Evolutionary conservation across 2,888 invertebrate genomes (phyloP).

Genomic region (Trichogramma evanescens): DNA sequence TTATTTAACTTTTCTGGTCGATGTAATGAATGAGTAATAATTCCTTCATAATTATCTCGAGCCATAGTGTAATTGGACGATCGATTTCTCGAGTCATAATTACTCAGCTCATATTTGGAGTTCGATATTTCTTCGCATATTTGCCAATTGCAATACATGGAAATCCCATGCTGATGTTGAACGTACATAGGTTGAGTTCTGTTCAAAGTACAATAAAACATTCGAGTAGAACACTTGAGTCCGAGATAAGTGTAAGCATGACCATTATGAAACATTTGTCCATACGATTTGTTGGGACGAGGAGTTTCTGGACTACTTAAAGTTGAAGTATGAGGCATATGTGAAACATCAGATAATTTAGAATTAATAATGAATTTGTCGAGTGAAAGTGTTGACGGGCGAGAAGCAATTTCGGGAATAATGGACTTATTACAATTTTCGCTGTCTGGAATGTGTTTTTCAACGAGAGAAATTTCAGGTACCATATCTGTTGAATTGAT

Average conservation of each 20-base stretch:
- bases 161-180: slow-evolving; percentile 78
- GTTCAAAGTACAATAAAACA: slow-evolving; percentile 88
- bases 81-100: slow-evolving; percentile 74
- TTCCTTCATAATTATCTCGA: slow-evolving; percentile 56
- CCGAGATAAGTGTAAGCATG: slow-evolving; percentile 88
- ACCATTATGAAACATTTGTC: slow-evolving; percentile 81
- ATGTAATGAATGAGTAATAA: slow-evolving; percentile 61
- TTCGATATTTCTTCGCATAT: slow-evolving; percentile 48
- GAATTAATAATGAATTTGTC: no score
- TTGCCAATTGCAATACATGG: slow-evolving; percentile 97
- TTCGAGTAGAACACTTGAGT: slow-evolving; percentile 81
- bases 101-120: slow-evolving; percentile 39
- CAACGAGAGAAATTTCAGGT: no score
- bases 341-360: no score
- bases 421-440: no score
- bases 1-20: slow-evolving; percentile 42
- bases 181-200: slow-evolving; percentile 93
- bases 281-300: slow-evolving; percentile 79
- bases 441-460: no score
- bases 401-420: no score
- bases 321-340: slow-evolving; percentile 58
- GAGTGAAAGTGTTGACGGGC: no score
- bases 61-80: slow-evolving; percentile 57
- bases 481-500: no score
- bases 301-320: slow-evolving; percentile 88